A percentile compares a stretch with the other conserved stretches of the same genome.
Evolutionary conservation across 1,140 invertebrate genomes (phyloP).

Genomic region (Drosophila sechellia): DNA sequence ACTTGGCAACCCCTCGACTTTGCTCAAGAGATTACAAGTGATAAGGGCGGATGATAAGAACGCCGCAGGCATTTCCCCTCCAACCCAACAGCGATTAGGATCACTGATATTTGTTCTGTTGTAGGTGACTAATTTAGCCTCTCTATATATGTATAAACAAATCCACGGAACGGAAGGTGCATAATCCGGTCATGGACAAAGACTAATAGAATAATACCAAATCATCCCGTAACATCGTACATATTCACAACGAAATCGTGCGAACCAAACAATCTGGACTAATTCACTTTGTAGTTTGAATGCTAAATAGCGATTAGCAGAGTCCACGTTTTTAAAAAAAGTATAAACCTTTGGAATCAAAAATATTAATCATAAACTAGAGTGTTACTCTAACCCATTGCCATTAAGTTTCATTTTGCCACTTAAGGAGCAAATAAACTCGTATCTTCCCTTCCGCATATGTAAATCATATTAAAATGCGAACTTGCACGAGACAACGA

Average conservation of each 20-base stretch:
- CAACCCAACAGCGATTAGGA: background rate
- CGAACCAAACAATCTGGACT: background rate
- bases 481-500: conserved; percentile 25
- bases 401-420: conserved; percentile 19
- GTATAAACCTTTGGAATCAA: background rate
- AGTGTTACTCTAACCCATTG: conserved; percentile 1
- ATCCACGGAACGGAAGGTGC: conserved; percentile 21
- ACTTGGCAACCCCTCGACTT: background rate
- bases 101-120: conserved; percentile 14
- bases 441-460: conserved; percentile 25
- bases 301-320: background rate
- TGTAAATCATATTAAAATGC: conserved; percentile 27
- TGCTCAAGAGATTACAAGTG: conserved; percentile 14
- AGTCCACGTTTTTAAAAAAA: background rate
- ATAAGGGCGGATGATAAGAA: conserved; percentile 26
- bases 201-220: conserved; percentile 33
- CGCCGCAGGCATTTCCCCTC: background rate
- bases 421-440: conserved; percentile 13
- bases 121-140: conserved; percentile 26
- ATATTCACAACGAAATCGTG: conserved; percentile 3
- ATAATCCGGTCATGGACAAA: conserved; percentile 60
- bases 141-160: background rate
- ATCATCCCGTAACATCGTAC: conserved; percentile 5
- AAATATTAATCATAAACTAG: background rate
- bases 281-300: background rate